Percentiles rank a stretch among this genome's conserved stretches.
These are phyloP conservation scores for Apis laboriosa DNA, from an alignment of 1,140 invertebrate genomes.

Conservation along the genomic window DNA sequence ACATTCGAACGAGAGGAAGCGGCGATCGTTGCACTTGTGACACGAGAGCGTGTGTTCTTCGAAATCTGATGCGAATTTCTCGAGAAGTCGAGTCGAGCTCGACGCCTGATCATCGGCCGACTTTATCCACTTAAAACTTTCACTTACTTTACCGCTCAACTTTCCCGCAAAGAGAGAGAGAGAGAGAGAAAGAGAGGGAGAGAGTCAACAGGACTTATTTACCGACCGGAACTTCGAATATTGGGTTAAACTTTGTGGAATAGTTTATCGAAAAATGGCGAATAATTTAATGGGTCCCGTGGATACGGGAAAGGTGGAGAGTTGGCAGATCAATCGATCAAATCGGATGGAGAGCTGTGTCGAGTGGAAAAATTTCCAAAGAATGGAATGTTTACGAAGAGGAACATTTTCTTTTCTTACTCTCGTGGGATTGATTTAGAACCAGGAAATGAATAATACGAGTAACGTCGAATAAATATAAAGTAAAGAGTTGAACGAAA, in stretches of 20 bases:
- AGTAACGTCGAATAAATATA: too few species aligned
- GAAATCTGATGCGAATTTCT: too few species aligned
- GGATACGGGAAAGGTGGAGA: neutral
- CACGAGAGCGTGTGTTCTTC: too few species aligned
- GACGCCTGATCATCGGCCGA: neutral
- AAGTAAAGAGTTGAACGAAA: too few species aligned
- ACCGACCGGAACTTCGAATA: too few species aligned
- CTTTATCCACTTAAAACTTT: neutral
- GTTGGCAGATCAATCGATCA: neutral
- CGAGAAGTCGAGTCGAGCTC: neutral
- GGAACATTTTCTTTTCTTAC: neutral
- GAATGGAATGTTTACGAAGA: neutral
- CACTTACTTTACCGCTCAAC: too few species aligned
- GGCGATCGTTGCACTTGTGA: too few species aligned
- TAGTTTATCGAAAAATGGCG: neutral
- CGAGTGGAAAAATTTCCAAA: neutral
- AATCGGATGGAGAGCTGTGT: neutral
- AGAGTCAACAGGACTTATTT: too few species aligned
- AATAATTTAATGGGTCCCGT: neutral
- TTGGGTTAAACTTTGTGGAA: neutral
- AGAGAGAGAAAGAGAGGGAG: accelerated
- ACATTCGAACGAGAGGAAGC: too few species aligned
- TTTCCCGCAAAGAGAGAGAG: too few species aligned
- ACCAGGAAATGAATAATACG: too few species aligned
- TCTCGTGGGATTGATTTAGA: neutral